Evolutionary conservation across 2,888 invertebrate genomes (phyloP), one percentile per base, ranked within the genome.

Genomic region (Pinctada fucata): DNA sequence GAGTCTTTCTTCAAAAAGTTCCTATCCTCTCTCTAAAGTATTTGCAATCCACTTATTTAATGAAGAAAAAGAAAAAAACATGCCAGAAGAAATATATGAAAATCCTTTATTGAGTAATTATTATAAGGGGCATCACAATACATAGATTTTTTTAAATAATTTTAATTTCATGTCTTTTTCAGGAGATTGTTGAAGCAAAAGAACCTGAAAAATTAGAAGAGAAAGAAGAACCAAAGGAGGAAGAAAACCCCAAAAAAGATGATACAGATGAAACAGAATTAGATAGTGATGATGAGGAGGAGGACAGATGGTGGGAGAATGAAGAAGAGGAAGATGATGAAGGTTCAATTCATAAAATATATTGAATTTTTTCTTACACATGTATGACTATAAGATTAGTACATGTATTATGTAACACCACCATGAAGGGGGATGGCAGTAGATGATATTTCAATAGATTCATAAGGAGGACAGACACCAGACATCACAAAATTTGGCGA

Each of bases 281-380:
- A 73, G 73, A 65, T 50, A 73, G n/a, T 65, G 65, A 72, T 49
- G 76, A 72, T 13, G 52, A 77, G 31, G 10, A 74, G n/a, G 74
- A 74, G 63, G 72, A 72, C n/a, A 69, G 50, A 16, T 50, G 52
- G 72, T 50, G 50, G 45, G 75, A 75, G 47, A 50, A 75, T 58
- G 75, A 73, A 47, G 73, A 72, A 8, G 72, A 72, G 48, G 73
- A 72, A 8, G 72, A 72, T 31, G 72, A 72, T 49, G 31, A 47
- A 1, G 47, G 51, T 58, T 58, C 6, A 10, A 10, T 58, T 58
- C 58, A 10, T 58, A 58, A 58, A 10, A 58, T 58, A 58, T 58
- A 58, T 13, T 58, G 58, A 58, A 13, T 6, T 13, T 58, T 58
- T 13, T 58, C 8, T 10, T 10, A 58, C 13, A 58, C 6, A 58